Evolutionary conservation across 2,888 invertebrate species (phyloP).

Genomic region (Salpingus planirostris): DNA sequence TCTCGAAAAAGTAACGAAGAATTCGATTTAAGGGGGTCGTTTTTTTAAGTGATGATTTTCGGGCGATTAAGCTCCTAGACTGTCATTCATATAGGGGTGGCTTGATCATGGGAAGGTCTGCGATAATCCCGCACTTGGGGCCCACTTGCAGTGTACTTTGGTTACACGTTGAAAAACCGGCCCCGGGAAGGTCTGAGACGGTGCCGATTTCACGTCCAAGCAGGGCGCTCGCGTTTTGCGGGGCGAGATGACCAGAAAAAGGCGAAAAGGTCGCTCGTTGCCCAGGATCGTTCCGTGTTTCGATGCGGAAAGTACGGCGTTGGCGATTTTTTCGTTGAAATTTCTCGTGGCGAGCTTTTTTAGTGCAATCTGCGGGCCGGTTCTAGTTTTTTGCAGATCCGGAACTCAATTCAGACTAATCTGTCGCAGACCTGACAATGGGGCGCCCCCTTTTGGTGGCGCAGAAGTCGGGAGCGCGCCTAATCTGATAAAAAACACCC

Average conservation of each 20-base stretch:
- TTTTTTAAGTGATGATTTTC: too few species aligned
- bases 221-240: slow-evolving; percentile 57
- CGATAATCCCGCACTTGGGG: slow-evolving; percentile 71
- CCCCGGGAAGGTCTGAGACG: slow-evolving; percentile 78
- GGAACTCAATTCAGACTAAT: slow-evolving; percentile 85
- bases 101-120: too few species aligned
- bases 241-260: slow-evolving; percentile 70
- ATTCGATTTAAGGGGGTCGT: too few species aligned
- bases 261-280: slow-evolving; percentile 41
- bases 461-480: slow-evolving; percentile 29
- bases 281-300: slow-evolving; percentile 47
- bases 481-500: slow-evolving; percentile 8
- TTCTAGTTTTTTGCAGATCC: too few species aligned
- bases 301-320: slow-evolving; percentile 44
- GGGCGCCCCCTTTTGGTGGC: neutral
- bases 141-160: slow-evolving; percentile 55
- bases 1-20: too few species aligned
- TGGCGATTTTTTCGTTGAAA: slow-evolving; percentile 51
- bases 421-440: slow-evolving; percentile 63
- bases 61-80: too few species aligned
- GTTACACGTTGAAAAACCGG: slow-evolving; percentile 49
- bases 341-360: slow-evolving; percentile 62
- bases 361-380: slow-evolving; percentile 68
- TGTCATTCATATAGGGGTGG: too few species aligned
- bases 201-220: slow-evolving; percentile 63